Percentiles rank a stretch among this genome's conserved stretches.
Evolutionary conservation across 2,797 vertebrate genomes (phyloP).

Genomic region (Lepus townsendii): DNA sequence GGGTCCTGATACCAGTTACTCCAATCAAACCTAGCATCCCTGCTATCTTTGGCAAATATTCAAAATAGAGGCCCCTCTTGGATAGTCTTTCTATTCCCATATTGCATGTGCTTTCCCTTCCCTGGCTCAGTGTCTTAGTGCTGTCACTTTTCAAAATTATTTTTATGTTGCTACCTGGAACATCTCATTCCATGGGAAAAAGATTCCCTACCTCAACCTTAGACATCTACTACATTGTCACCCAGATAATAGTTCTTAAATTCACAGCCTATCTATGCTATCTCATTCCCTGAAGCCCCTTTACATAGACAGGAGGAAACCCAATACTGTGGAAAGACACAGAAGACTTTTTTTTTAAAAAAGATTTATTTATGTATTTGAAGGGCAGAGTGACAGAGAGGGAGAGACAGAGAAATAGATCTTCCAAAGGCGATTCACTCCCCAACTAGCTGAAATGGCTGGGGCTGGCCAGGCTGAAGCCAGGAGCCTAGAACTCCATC

Average conservation of each 20-base stretch:
- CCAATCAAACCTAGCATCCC: not conserved
- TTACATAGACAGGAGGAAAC: not conserved
- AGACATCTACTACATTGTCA: not conserved
- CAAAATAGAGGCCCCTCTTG: conserved; percentile 8
- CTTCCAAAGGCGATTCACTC: too few species aligned
- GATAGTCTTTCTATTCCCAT: conserved; percentile 3
- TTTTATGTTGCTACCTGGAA: not conserved
- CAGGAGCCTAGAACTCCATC: too few species aligned
- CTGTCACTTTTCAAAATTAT: not conserved
- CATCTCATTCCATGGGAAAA: not conserved
- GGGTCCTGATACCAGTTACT: not conserved
- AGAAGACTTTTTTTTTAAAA: not conserved
- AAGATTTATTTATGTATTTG: too few species aligned
- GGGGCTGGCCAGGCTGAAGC: too few species aligned
- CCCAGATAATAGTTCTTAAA: not conserved
- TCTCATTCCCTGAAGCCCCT: not conserved
- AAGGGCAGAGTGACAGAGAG: too few species aligned
- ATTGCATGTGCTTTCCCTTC: not conserved
- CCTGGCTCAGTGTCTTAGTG: not conserved
- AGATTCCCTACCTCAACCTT: not conserved
- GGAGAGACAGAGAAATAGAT: too few species aligned
- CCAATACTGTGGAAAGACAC: conserved; percentile 19
- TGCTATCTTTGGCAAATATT: not conserved
- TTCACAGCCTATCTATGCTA: not conserved
- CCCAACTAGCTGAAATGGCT: too few species aligned